Percentiles rank a stretch among this genome's conserved stretches.
phyloP scores from a whole-genome alignment of 1,140 invertebrate species.

The Aricia agestis region DNA sequence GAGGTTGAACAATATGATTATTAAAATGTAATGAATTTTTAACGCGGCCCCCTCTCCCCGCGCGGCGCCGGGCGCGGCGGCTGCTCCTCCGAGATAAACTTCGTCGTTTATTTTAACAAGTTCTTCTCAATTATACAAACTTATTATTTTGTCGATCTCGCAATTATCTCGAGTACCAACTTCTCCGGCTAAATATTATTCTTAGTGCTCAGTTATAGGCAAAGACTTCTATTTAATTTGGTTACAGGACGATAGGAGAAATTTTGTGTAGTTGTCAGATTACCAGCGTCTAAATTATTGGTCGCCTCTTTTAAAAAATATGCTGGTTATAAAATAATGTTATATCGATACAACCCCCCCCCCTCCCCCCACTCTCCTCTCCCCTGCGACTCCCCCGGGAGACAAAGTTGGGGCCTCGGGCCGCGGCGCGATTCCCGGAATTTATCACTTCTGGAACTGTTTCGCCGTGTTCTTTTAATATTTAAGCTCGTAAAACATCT shows the following conservation, averaged over 20 bases:
- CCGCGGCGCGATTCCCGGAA: too few relatives aligned
- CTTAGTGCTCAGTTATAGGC: not conserved
- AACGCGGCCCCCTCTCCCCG: not conserved
- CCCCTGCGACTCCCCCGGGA: too few relatives aligned
- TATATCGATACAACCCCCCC: not conserved
- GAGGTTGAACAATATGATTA: not conserved
- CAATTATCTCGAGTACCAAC: not conserved
- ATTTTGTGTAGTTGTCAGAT: not conserved
- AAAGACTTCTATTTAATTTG: too few relatives aligned
- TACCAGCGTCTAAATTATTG: not conserved
- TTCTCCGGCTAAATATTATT: not conserved
- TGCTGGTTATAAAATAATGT: not conserved
- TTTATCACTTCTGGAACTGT: too few relatives aligned
- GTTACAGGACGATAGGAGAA: not conserved
- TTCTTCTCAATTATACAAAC: not conserved
- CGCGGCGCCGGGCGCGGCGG: too few relatives aligned
- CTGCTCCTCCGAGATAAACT: slow-evolving; percentile 2
- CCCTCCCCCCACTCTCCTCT: too few relatives aligned
- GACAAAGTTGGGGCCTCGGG: not conserved
- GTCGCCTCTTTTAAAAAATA: not conserved
- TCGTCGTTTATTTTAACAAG: not conserved
- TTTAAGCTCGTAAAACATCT: too few relatives aligned
- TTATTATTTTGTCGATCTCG: not conserved
- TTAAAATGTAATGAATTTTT: not conserved
- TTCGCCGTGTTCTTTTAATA: too few relatives aligned